Base-by-base conservation (phyloP, 2,113 vertebrate species). In the Crotalus viridis region DNA sequence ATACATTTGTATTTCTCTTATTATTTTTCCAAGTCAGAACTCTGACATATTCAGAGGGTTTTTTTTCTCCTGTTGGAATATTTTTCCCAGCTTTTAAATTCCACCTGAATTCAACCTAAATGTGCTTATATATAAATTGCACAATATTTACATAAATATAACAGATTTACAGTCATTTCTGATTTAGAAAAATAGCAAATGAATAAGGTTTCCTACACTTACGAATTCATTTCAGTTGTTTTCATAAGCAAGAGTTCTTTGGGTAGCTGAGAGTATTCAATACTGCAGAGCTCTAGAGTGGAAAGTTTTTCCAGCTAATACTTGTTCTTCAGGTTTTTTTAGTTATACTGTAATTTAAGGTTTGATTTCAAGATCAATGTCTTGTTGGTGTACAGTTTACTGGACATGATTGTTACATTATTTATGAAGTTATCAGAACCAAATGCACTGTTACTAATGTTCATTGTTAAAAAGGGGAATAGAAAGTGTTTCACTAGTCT, bases 351-450 rank as follows among this genome's bases (percentile, higher is more conserved):
- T 69, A 94, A 96, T 96, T 96, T 96, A 95, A 96, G 95, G 95
- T 97, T 96, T 97, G 96, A 97, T 96, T 97, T 96, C 96, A 96
- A 95, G 96, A 96, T 96, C 95, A 96, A 96, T 96, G 95, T 96
- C 97, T 90, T 96, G 94, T 97, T 94, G 96, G 88, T 96, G 95
- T 97, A 96, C 97, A 95, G 93, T 94, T 96, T 94, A 97, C 94
- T 97, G 97, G 96, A 96, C 97, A 95, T 97, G 96, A 95, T 95
- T 96, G 93, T 95, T 89, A 95, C 96, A 94, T 95, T 97, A 96
- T 97, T 97, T 97, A 97, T 97, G 97, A 97, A 95, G 96, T 97
- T 97, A 97, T 95, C 97, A 93, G 97, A 97, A 95, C 97, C 95
- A 93, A 94, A 97, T 95, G 86, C 96, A 96, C 91, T 95, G 96